These are phyloP conservation scores for Daktulosphaira vitifoliae DNA, from an alignment of 1,140 invertebrate genomes.

Conservation along the genomic window DNA sequence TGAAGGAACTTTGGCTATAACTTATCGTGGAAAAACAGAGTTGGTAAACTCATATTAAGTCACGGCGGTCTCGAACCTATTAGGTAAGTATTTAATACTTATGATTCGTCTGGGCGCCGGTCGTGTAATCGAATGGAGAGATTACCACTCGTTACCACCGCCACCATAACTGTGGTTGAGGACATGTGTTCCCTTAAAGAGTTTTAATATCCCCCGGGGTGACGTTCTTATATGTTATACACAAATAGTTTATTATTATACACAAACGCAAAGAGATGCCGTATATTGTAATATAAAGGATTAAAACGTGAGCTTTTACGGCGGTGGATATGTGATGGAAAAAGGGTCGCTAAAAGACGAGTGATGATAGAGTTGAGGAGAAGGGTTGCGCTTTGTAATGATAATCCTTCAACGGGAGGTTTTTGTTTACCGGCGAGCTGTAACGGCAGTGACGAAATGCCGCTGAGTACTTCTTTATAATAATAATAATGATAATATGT, in stretches of 20 bases:
- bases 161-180: neutral
- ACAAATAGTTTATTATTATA: neutral
- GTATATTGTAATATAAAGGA: constrained; percentile 7
- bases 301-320: constrained; percentile 18
- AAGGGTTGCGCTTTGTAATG: constrained; percentile 15
- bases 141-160: constrained; percentile 14
- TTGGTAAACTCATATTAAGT: constrained; percentile 25
- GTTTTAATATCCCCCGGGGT: neutral
- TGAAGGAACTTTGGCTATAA: constrained; percentile 20
- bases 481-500: too few relatives aligned
- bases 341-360: constrained; percentile 7
- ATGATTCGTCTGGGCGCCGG: neutral
- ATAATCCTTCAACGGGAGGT: constrained; percentile 17
- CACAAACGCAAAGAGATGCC: neutral
- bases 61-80: neutral
- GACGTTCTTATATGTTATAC: neutral
- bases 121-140: constrained; percentile 19
- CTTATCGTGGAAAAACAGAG: constrained; percentile 8
- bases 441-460: constrained; percentile 14
- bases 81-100: neutral
- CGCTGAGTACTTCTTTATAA: too few relatives aligned
- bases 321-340: constrained; percentile 1
- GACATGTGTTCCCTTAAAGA: neutral
- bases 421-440: constrained; percentile 13
- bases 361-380: too few relatives aligned